Conservation (phyloP, 2,113 vertebrate species). For the Colistium nudipinnis region DNA sequence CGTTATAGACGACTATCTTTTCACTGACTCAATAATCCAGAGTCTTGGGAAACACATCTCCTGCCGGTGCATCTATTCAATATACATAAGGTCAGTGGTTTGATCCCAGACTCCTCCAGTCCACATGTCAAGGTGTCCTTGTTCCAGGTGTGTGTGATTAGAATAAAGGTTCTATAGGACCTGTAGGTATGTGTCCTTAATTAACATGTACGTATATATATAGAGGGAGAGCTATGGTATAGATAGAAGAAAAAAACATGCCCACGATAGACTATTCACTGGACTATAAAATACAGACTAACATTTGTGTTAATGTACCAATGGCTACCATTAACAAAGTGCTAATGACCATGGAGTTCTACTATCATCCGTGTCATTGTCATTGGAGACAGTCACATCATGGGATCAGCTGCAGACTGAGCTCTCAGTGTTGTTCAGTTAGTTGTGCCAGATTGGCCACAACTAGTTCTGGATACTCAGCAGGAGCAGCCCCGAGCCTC, state of each 20-base stretch:
- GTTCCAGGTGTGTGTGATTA: no score
- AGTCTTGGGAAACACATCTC: slow-evolving; percentile 21
- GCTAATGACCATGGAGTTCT: slow-evolving; percentile 1
- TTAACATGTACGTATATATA: no score
- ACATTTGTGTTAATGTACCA: no score
- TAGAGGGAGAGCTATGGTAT: no score
- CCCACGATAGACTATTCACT: neutral
- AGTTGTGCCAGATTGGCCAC: neutral
- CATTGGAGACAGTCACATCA: slow-evolving; percentile 31
- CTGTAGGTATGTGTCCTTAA: no score
- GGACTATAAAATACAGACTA: no score
- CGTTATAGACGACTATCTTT: slow-evolving; percentile 14
- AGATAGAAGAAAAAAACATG: no score
- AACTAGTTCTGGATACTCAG: neutral
- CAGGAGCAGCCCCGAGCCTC: neutral
- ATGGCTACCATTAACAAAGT: slow-evolving; percentile 32
- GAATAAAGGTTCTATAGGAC: no score
- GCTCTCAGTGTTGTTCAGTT: neutral
- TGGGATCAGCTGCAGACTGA: slow-evolving; percentile 24
- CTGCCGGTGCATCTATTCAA: no score
- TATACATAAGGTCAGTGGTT: no score
- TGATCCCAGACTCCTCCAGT: no score
- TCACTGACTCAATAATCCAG: slow-evolving; percentile 16
- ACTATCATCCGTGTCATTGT: neutral
- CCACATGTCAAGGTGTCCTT: no score